phyloP scores from a whole-genome alignment of 2,888 invertebrate species.

The Tachina lurida region DNA sequence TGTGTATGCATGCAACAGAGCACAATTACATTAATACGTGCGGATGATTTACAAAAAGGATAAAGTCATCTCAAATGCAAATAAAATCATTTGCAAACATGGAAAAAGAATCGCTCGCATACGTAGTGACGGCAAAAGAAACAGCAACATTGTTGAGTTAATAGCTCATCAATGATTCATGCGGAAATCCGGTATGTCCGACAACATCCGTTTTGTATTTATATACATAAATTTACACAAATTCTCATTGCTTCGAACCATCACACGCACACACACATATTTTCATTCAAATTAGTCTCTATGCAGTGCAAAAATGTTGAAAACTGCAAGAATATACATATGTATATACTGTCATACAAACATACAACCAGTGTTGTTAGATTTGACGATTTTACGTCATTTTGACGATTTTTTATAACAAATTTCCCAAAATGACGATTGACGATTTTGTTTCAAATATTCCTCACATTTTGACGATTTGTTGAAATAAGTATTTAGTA shows the following conservation, averaged over 20 bases:
- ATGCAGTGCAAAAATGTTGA: constrained; percentile 52
- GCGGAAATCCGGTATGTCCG: constrained; percentile 82
- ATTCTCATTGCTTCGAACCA: not conserved
- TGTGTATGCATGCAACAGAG: not conserved
- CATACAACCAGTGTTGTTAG: too few species aligned
- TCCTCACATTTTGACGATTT: too few species aligned
- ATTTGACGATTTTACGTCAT: too few species aligned
- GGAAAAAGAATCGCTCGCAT: constrained; percentile 32
- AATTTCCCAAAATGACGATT: too few species aligned
- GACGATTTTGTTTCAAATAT: too few species aligned
- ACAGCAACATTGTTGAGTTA: constrained; percentile 78
- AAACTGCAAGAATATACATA: constrained; percentile 13
- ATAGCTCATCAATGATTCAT: constrained; percentile 83
- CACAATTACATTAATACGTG: constrained; percentile 41
- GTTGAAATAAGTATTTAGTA: too few species aligned
- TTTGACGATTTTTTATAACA: too few species aligned
- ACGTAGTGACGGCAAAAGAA: constrained; percentile 24
- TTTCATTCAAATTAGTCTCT: constrained; percentile 39
- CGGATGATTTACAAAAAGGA: constrained; percentile 56
- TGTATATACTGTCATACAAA: too few species aligned
- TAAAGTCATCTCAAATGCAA: constrained; percentile 49
- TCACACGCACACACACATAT: constrained; percentile 4
- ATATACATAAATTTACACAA: constrained; percentile 22
- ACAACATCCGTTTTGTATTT: constrained; percentile 80
- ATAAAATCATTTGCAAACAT: constrained; percentile 54